Conservation (phyloP, 2,797 vertebrate species). For the Galagoides demidoff region DNA sequence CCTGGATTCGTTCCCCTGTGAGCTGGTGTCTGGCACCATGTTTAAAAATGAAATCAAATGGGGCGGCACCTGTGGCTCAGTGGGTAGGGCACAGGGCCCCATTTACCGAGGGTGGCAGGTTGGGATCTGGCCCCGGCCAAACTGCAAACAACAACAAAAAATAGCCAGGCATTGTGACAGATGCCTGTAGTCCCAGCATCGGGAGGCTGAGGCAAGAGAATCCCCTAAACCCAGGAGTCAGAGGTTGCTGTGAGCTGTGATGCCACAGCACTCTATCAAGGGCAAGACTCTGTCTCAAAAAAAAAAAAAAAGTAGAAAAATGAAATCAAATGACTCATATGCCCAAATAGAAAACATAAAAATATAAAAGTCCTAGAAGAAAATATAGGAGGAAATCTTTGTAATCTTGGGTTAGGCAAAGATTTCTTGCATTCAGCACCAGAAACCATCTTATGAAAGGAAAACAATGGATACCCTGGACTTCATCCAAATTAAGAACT, state of each 20-base stretch:
- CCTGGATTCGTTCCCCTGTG: not conserved
- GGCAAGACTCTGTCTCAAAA: too few relatives aligned
- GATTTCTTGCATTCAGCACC: not conserved
- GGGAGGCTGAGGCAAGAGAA: too few relatives aligned
- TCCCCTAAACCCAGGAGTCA: too few relatives aligned
- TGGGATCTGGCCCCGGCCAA: too few relatives aligned
- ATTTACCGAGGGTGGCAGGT: too few relatives aligned
- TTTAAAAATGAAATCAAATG: not conserved
- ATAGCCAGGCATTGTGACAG: too few relatives aligned
- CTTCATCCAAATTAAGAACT: conserved; percentile 32
- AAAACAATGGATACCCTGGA: not conserved
- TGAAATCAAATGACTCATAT: not conserved
- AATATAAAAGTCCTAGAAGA: conserved; percentile 14
- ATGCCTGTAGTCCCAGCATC: too few relatives aligned
- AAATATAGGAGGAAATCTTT: conserved; percentile 6
- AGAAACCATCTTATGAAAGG: not conserved
- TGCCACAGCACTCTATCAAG: too few relatives aligned
- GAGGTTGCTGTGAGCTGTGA: too few relatives aligned
- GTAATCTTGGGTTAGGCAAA: not conserved
- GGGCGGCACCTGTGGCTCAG: too few relatives aligned
- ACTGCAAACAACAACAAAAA: too few relatives aligned
- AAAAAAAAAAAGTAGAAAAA: not conserved
- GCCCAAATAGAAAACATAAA: conserved; percentile 22
- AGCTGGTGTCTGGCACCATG: not conserved
- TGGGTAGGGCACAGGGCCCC: too few relatives aligned